Base-by-base conservation (phyloP, 2,797 vertebrate species). In the Acrossocheilus wenchowensis region DNA sequence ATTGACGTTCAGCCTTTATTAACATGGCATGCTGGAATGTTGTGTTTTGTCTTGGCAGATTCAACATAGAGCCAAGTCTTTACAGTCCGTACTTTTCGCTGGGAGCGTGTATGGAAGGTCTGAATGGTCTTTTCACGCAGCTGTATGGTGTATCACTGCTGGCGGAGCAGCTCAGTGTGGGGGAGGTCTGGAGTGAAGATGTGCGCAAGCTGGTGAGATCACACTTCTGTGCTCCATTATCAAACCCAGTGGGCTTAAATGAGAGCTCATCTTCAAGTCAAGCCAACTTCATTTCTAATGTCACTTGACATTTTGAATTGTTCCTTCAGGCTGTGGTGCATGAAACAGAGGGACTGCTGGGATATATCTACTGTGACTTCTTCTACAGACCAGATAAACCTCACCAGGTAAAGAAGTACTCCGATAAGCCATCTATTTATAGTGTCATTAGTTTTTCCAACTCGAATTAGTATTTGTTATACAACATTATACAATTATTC, bases 291-390 rank as follows among this genome's bases (percentile, higher is more conserved):
- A 4, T 62, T 52, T 45, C 10, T 6, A 14, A 73, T 57, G n/a
- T 82, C 68, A 87, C 68, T 30, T 87, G 43, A 41, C 14, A 17
- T 75, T 85, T 80, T 87, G 34, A 85, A 64, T 78, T 91, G 57
- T 88, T 80, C 84, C 83, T 82, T 87, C 83, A 99, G 98, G 97
- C 97, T 48, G 97, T 99, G 73, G 96, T 99, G 82, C 98, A 99
- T 52, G 98, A 99, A 92, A 95, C 95, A 0, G 98, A 99, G 90
- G 98, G 97, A 87, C 93, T 98, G 88, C 87, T 99, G 88, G 98
- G 98, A 79, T 97, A 99, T 88, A 98, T 99, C 91, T 99, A 99
- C 89, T 99, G 98, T 94, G 98, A 99, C 91, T 99, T 99, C 92
- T 98, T 98, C 90, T 96, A 97, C 34, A 94, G 98, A 85, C 89